phyloP scores from a whole-genome alignment of 2,888 invertebrate genomes.

The Glyphotaelius pellucidus region DNA sequence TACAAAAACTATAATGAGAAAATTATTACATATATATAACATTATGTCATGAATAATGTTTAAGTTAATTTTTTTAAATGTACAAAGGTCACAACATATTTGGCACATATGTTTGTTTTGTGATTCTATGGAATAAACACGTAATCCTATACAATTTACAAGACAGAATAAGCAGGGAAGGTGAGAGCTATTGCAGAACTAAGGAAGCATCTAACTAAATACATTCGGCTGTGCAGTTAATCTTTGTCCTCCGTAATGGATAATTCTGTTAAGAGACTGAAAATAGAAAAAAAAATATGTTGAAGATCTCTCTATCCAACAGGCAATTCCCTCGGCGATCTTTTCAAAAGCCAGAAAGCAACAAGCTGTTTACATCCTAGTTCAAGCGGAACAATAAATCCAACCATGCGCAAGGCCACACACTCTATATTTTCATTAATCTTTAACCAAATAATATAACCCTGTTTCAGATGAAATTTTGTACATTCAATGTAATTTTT shows the following conservation, averaged over 20 bases:
- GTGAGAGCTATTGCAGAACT: constrained; percentile 32
- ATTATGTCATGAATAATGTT: neutral
- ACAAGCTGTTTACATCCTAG: constrained; percentile 21
- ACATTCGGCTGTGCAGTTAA: constrained; percentile 69
- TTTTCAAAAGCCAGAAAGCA: constrained; percentile 19
- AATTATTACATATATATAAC: neutral
- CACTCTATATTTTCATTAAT: neutral
- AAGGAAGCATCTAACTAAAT: constrained; percentile 57
- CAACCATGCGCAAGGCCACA: constrained; percentile 23
- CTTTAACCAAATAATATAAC: neutral
- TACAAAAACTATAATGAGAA: neutral
- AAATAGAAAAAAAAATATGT: constrained; percentile 70
- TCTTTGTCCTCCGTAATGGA: constrained; percentile 77
- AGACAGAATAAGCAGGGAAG: constrained; percentile 23
- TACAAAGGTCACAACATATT: constrained; percentile 50
- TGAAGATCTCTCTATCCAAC: constrained; percentile 38
- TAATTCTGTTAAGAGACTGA: constrained; percentile 77
- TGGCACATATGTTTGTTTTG: constrained; percentile 55
- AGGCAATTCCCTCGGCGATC: neutral
- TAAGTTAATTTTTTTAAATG: constrained; percentile 14
- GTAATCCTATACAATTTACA: constrained; percentile 23
- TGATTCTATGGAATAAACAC: constrained; percentile 29
- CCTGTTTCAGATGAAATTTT: neutral
- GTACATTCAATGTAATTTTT: neutral
- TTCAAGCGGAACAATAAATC: constrained; percentile 17